Conservation (phyloP, 2,797 vertebrate genomes). For the Tokudaia muenninki region DNA sequence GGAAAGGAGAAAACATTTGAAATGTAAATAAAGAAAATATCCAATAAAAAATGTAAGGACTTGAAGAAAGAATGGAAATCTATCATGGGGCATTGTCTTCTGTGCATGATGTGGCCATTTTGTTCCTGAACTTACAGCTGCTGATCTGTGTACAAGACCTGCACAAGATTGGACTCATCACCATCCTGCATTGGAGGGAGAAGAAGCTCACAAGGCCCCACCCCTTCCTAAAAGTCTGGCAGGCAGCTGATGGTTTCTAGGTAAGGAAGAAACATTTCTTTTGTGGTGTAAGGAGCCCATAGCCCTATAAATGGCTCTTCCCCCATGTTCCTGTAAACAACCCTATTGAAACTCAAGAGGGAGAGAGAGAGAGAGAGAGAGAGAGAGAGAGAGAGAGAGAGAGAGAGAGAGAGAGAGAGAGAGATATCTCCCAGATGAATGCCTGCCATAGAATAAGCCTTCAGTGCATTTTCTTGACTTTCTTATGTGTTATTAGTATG, state of each 20-base stretch:
- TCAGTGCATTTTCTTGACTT: not conserved
- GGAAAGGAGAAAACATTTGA: too few species aligned
- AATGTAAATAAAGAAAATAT: too few species aligned
- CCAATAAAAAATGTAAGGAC: not conserved
- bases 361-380: too few species aligned
- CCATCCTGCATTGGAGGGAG: not conserved
- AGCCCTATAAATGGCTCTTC: not conserved
- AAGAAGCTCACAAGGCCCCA: not conserved
- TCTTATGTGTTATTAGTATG: constrained; percentile 33
- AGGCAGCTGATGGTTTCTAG: not conserved
- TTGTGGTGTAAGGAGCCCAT: not conserved
- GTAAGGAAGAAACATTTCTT: not conserved
- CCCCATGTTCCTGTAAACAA: not conserved
- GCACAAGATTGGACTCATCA: not conserved
- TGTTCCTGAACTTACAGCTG: not conserved
- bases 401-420: too few species aligned
- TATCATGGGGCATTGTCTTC: not conserved
- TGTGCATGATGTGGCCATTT: not conserved
- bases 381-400: too few species aligned
- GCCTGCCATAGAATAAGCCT: not conserved
- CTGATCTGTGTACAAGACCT: not conserved
- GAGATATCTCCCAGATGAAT: not conserved
- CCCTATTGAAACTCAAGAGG: not conserved
- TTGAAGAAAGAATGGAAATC: not conserved
- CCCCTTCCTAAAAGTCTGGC: not conserved